Evolutionary conservation across 2,888 invertebrate genomes (phyloP), one percentile per base, ranked within the genome.

Genomic region (Caenorhabditis wallacei): DNA sequence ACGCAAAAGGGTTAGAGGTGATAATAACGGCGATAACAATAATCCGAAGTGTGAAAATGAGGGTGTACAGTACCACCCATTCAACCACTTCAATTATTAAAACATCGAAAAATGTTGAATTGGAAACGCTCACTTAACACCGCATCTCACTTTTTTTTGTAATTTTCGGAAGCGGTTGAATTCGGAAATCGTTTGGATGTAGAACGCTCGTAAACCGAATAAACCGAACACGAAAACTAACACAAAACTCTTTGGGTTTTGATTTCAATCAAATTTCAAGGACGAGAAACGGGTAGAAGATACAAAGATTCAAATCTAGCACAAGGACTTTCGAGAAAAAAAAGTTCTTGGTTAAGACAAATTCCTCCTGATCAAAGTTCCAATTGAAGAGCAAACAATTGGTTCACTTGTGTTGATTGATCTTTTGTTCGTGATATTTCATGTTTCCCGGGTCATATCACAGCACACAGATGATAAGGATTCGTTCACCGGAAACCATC

Each of bases 1-100:
- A 48, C 46, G 59, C 13, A n/a, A 59, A 48, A 53, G 71, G 61
- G 18, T 26, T 13, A 16, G 7, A 76, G 61, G 68, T 69, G 69
- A 61, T 61, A 53, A 76, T 69, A 10, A 37, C 69, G n/a, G n/a
- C n/a, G 68, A 68, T 76, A 76, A 76, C 59, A 59, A 37, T 76
- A 68, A 69, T 76, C 69, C 26, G 8, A 51, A 46, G 70, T 57
- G 63, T 59, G 64, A 48, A 59, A 61, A 35, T 40, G 22, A 35
- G 40, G 22, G 37, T 43, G 40, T 24, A 13, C 1, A 54, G 35
- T 53, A 46, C 4, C 35, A 51, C 18, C 11, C 40, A n/a, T 51
- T 51, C 11, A 18, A 13, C 30, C 35, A 66, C 64, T 51, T 66
- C 20, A 13, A 1, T 10, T 30, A 13, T 5, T 18, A 54, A n/a